Evolutionary conservation across 64 coral and sea anemone species (phyloP).

Genomic region (Montipora efflorescens): DNA sequence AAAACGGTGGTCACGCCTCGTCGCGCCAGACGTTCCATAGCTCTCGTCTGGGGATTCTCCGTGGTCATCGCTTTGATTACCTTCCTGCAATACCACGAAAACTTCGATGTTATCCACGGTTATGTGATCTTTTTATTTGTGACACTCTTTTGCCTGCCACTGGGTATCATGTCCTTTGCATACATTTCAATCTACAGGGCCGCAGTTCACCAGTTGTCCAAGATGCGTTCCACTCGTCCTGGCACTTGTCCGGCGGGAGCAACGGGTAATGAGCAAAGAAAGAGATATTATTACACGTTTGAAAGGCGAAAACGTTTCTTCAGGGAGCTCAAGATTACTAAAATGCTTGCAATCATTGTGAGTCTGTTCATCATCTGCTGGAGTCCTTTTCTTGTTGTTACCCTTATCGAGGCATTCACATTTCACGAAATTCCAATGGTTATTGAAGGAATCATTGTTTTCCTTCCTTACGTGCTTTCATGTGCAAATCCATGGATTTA

Average conservation of each 20-base stretch:
- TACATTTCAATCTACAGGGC: slow-evolving; percentile 87
- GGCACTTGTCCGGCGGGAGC: slow-evolving; percentile 35
- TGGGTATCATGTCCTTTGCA: slow-evolving; percentile 80
- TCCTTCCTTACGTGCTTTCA: slow-evolving; percentile 71
- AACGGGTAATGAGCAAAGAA: slow-evolving; percentile 34
- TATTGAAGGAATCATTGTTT: slow-evolving; percentile 43
- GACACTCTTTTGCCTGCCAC: slow-evolving; percentile 73
- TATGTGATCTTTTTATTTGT: slow-evolving; percentile 82
- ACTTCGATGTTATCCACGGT: slow-evolving; percentile 46
- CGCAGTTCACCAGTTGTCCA: slow-evolving; percentile 79
- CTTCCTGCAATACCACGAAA: slow-evolving; percentile 72
- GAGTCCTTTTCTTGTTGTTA: slow-evolving; percentile 83
- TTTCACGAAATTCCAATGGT: slow-evolving; percentile 4
- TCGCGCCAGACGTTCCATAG: slow-evolving; percentile 74
- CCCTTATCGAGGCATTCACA: slow-evolving; percentile 79
- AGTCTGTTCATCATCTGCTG: slow-evolving; percentile 84
- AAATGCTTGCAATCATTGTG: slow-evolving; percentile 88
- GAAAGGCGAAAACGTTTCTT: slow-evolving; percentile 91
- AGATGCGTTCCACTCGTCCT: slow-evolving; percentile 66
- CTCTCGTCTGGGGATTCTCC: slow-evolving; percentile 67
- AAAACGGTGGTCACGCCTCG: slow-evolving; percentile 77
- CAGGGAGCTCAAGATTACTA: slow-evolving; percentile 88
- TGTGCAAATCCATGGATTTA: slow-evolving; percentile 90
- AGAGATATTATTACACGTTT: slow-evolving; percentile 37
- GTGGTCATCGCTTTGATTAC: slow-evolving; percentile 58